Conservation (phyloP, 2,113 vertebrate genomes). For the Macroglossus sobrinus region DNA sequence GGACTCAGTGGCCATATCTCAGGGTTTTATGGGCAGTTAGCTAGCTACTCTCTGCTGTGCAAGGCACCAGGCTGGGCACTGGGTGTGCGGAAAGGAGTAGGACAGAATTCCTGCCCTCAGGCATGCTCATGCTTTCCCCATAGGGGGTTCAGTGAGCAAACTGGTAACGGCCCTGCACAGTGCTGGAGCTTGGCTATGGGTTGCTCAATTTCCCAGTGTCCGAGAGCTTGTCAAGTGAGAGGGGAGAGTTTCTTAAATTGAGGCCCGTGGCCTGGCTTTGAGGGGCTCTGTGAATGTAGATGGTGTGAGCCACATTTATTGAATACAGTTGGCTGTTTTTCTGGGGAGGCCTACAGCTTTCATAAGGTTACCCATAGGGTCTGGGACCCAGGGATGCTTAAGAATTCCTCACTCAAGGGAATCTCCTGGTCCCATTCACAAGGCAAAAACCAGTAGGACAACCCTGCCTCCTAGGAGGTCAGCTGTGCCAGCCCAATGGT, state of each 20-base stretch:
- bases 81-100: not conserved
- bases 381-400: not conserved
- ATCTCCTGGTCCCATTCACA: not conserved
- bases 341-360: not conserved
- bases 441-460: not conserved
- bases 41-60: not conserved
- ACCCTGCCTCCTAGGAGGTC: not conserved
- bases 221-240: not conserved
- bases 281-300: not conserved
- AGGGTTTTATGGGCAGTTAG: not conserved
- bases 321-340: not conserved
- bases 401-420: not conserved
- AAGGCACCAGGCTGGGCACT: not conserved
- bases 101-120: not conserved
- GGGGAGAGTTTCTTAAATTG: not conserved
- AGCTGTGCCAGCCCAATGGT: not conserved
- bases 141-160: not conserved
- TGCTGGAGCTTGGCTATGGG: not conserved
- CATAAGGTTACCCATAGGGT: not conserved
- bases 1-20: not conserved
- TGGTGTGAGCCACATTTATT: not conserved
- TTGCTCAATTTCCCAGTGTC: not conserved
- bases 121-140: rapidly evolving
- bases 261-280: not conserved
- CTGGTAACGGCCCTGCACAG: not conserved